Conservation (phyloP, 2,888 invertebrate genomes). For the Caenorhabditis uteleia region DNA sequence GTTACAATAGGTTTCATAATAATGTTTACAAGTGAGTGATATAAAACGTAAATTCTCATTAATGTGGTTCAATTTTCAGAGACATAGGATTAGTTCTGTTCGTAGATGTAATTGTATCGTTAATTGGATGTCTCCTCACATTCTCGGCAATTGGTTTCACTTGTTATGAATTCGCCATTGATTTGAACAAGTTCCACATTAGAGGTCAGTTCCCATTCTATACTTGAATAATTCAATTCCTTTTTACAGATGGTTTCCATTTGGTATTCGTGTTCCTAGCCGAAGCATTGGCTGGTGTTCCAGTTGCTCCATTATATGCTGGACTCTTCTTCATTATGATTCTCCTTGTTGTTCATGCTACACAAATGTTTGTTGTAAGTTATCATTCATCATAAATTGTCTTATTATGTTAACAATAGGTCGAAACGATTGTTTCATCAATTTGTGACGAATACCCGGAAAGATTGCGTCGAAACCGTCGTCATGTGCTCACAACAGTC, state of each 20-base stretch:
- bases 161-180: conserved; percentile 79
- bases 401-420: conserved; percentile 47
- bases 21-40: conserved; percentile 79
- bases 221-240: background rate
- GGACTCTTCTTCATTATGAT: conserved; percentile 80
- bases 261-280: conserved; percentile 86
- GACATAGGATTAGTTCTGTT: conserved; percentile 81
- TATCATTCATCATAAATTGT: too few species aligned
- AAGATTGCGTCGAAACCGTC: conserved; percentile 66
- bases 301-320: conserved; percentile 83
- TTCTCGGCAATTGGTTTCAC: conserved; percentile 84
- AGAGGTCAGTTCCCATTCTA: conserved; percentile 51
- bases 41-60: background rate
- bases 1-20: conserved; percentile 84
- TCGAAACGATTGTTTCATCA: conserved; percentile 74
- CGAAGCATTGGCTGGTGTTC: conserved; percentile 80
- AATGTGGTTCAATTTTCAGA: conserved; percentile 71
- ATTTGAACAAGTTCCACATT: conserved; percentile 63
- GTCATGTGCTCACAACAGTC: conserved; percentile 61
- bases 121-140: conserved; percentile 83
- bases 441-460: conserved; percentile 73
- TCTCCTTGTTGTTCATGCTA: conserved; percentile 63
- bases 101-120: conserved; percentile 81
- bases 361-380: conserved; percentile 56
- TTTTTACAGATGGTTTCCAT: conserved; percentile 56